phyloP scores from a whole-genome alignment of 2,797 vertebrate genomes.

The Spinibarbus caldwelli region DNA sequence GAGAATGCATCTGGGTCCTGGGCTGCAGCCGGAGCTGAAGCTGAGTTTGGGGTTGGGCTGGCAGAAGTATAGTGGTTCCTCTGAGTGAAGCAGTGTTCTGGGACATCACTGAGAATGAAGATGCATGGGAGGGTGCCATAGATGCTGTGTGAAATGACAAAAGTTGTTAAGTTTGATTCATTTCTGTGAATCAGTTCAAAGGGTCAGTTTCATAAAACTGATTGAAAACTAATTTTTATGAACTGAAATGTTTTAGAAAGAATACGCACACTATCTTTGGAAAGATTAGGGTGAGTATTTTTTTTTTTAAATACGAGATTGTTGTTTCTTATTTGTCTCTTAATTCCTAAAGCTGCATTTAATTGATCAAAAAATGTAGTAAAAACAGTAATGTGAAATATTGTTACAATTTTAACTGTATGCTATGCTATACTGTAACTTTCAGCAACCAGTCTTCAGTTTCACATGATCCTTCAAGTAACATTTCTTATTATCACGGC shows the following conservation, averaged over 20 bases:
- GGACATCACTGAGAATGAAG: slow-evolving; percentile 39
- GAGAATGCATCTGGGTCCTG: slow-evolving; percentile 53
- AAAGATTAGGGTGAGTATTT: neutral
- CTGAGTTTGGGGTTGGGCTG: slow-evolving; percentile 48
- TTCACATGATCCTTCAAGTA: neutral
- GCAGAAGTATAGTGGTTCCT: slow-evolving; percentile 51
- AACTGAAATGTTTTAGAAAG: neutral
- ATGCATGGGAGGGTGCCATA: slow-evolving; percentile 40
- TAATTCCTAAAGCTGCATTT: neutral
- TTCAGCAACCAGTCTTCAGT: neutral
- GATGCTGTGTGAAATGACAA: slow-evolving; percentile 32
- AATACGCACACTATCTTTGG: neutral
- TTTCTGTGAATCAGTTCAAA: neutral
- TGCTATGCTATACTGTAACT: neutral
- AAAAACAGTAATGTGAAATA: neutral
- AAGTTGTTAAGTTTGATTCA: neutral
- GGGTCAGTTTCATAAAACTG: too few relatives aligned
- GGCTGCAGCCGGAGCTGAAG: slow-evolving; percentile 67
- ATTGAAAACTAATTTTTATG: neutral
- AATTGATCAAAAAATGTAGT: neutral
- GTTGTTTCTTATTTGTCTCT: neutral
- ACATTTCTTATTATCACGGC: neutral
- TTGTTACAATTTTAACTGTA: neutral
- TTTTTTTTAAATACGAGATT: too few relatives aligned
- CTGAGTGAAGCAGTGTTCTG: slow-evolving; percentile 45